A percentile compares a stretch with the other conserved stretches of the same genome.
These are phyloP conservation scores for Turritopsis dohrnii DNA, from an alignment of 30 jellyfish, hydroid and myxozoan genomes.

Conservation along the genomic window DNA sequence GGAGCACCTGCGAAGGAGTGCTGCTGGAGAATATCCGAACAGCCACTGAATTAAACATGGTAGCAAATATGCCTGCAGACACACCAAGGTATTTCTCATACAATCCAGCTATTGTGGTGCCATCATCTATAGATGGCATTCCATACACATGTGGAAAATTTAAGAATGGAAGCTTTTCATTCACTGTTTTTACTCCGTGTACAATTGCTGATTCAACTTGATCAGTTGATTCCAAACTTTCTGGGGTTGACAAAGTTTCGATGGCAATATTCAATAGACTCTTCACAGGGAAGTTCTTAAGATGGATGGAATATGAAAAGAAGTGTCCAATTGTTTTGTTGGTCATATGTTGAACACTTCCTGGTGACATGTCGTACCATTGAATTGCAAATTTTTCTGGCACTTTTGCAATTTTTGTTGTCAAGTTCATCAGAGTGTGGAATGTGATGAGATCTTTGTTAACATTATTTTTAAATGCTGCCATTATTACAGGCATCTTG, in stretches of 20 bases:
- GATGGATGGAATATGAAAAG: background rate
- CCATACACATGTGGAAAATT: background rate
- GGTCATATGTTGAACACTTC: background rate
- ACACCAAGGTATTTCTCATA: conserved; percentile 1
- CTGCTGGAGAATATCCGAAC: background rate
- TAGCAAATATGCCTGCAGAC: background rate
- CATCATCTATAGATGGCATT: background rate
- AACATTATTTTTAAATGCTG: background rate
- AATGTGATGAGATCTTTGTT: background rate
- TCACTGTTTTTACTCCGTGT: background rate
- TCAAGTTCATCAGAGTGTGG: conserved; percentile 2
- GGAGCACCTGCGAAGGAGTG: background rate
- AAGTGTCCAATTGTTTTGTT: background rate
- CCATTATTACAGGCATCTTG: background rate
- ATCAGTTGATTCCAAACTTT: background rate
- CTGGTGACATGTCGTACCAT: background rate
- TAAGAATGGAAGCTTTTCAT: background rate
- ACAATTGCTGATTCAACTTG: background rate
- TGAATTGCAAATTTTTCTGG: background rate
- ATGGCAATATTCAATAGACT: background rate
- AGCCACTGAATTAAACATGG: background rate
- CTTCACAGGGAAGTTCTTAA: background rate
- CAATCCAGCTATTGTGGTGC: background rate
- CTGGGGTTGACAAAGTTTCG: background rate
- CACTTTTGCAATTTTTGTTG: background rate